These are phyloP conservation scores for Parazoanthus swiftii DNA, from an alignment of 92 coral and sea anemone species.

Conservation along the genomic window DNA sequence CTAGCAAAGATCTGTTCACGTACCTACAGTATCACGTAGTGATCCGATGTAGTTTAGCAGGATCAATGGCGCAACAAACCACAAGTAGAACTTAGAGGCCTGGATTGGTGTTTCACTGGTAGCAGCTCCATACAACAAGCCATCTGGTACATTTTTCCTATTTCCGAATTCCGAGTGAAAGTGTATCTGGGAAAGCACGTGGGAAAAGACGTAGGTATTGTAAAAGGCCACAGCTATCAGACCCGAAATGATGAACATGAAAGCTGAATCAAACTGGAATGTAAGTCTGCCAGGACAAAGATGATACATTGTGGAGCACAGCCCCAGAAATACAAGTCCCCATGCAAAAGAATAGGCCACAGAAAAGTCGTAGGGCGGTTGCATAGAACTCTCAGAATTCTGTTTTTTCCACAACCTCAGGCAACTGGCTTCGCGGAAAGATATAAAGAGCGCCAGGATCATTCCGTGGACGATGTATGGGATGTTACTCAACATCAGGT, in stretches of 20 bases:
- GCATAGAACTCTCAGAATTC: background rate
- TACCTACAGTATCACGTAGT: too few relatives aligned
- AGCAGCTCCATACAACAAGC: too few relatives aligned
- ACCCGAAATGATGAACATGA: conserved; percentile 44
- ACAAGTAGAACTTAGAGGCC: too few relatives aligned
- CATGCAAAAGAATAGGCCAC: conserved; percentile 41
- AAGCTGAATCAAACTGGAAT: conserved; percentile 41
- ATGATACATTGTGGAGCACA: too few relatives aligned
- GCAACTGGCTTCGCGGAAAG: background rate
- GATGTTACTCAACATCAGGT: conserved; percentile 9
- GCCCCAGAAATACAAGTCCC: conserved; percentile 15
- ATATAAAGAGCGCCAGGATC: too few relatives aligned
- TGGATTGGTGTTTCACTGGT: too few relatives aligned
- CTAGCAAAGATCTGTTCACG: too few relatives aligned
- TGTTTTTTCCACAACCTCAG: background rate
- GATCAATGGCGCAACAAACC: too few relatives aligned
- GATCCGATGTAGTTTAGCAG: too few relatives aligned
- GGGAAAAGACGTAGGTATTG: conserved; percentile 7
- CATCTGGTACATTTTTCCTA: too few relatives aligned
- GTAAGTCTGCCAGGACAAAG: background rate
- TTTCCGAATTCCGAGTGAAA: too few relatives aligned
- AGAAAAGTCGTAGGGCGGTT: conserved; percentile 33
- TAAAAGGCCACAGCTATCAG: conserved; percentile 35
- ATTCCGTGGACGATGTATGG: too few relatives aligned
- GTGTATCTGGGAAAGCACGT: background rate